Conservation (phyloP, 2,113 vertebrate species). For the Phalacrocorax carbo region DNA sequence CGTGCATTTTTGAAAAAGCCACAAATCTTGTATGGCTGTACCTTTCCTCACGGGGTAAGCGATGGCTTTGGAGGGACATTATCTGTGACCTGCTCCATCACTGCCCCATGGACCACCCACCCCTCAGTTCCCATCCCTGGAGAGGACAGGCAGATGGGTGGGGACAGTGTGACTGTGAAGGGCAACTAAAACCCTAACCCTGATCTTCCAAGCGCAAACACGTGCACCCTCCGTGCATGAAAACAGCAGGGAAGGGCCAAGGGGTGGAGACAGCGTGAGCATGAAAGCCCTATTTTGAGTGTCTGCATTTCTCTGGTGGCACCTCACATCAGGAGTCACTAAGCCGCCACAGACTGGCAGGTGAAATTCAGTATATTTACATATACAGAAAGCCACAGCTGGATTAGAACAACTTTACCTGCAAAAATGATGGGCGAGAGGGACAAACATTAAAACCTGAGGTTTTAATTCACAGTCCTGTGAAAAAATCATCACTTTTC, state of each 20-base stretch:
- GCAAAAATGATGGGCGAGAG: neutral
- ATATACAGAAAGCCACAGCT: neutral
- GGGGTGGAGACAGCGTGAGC: neutral
- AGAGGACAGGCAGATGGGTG: neutral
- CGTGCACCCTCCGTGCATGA: rapidly evolving
- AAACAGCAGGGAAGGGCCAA: neutral
- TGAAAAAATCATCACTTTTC: neutral
- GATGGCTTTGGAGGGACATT: neutral
- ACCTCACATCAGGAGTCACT: neutral
- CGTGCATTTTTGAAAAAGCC: neutral
- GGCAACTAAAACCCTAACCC: neutral
- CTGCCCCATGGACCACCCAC: neutral
- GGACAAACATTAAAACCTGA: neutral
- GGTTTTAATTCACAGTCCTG: neutral
- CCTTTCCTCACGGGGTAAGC: neutral
- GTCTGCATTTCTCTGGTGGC: neutral
- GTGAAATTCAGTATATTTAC: neutral
- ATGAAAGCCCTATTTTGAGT: neutral
- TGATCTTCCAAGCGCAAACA: neutral
- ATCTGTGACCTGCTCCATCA: rapidly evolving
- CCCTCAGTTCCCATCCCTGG: neutral
- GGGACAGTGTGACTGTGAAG: neutral
- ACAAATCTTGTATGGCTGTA: neutral
- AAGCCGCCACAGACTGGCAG: neutral
- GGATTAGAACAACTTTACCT: neutral